These are phyloP conservation scores for Lochmaea capreae DNA, from an alignment of 2,888 invertebrate genomes.

Conservation along the genomic window DNA sequence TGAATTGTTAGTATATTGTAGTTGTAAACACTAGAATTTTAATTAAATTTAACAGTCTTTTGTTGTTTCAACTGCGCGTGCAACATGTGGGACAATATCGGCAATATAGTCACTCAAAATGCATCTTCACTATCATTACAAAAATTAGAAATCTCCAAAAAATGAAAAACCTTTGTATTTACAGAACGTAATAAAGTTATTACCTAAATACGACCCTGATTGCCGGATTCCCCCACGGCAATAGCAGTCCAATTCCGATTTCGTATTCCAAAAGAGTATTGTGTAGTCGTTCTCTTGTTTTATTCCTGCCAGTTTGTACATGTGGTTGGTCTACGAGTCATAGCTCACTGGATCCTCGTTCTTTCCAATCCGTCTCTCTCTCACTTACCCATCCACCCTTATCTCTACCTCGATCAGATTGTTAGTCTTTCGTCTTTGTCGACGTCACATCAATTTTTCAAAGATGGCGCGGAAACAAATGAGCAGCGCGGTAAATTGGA, in stretches of 20 bases:
- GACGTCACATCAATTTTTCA: constrained; percentile 68
- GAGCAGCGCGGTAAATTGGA: constrained; percentile 66
- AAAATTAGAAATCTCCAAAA: too few species aligned
- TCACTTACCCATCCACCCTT: constrained; percentile 52
- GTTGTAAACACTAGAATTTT: too few species aligned
- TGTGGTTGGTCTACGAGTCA: constrained; percentile 63
- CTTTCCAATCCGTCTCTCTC: constrained; percentile 39
- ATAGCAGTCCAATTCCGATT: constrained; percentile 55
- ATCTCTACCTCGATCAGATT: constrained; percentile 61
- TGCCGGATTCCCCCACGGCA: constrained; percentile 33
- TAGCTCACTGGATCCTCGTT: constrained; percentile 55
- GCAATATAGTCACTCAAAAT: too few species aligned
- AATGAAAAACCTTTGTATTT: not conserved
- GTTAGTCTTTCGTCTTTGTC: constrained; percentile 65
- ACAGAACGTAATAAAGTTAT: not conserved
- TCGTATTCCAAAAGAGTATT: constrained; percentile 63
- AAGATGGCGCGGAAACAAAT: constrained; percentile 66
- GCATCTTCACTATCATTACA: too few species aligned
- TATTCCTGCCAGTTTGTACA: constrained; percentile 58
- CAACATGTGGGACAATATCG: too few species aligned
- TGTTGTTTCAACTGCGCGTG: too few species aligned
- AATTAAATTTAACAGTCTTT: too few species aligned
- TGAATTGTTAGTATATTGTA: too few species aligned
- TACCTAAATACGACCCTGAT: constrained; percentile 8
- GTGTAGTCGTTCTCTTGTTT: constrained; percentile 63